Evolutionary conservation across 2,113 vertebrate species (phyloP).

Genomic region (Salvator merianae): DNA sequence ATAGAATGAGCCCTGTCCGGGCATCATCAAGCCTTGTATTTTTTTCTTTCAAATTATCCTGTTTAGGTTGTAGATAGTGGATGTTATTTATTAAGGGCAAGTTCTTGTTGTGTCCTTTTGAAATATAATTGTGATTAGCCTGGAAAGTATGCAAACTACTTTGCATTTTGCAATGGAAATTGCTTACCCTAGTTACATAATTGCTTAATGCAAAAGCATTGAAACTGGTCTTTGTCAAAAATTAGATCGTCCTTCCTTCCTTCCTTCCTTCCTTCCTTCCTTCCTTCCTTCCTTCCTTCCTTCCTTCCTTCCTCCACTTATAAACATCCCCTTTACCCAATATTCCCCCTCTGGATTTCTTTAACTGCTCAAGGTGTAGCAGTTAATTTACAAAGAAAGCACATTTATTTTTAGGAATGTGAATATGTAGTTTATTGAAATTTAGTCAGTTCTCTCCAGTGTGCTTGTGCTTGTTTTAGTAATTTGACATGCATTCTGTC

Average conservation of each 20-base stretch:
- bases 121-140: constrained; percentile 65
- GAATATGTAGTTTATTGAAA: constrained; percentile 36
- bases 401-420: constrained; percentile 31
- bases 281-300: neutral
- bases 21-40: constrained; percentile 5
- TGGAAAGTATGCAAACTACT: constrained; percentile 53
- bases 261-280: neutral
- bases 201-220: constrained; percentile 59
- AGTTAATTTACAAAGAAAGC: constrained; percentile 21
- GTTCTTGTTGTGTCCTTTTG: constrained; percentile 65
- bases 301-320: neutral
- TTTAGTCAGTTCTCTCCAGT: constrained; percentile 50
- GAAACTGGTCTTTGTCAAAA: constrained; percentile 53
- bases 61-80: constrained; percentile 66
- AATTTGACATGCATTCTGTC: constrained; percentile 20
- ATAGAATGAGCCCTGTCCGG: constrained; percentile 57
- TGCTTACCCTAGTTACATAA: constrained; percentile 41
- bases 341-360: neutral
- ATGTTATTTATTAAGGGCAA: constrained; percentile 72
- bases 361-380: constrained; percentile 11
- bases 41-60: constrained; percentile 69
- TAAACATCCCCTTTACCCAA: constrained; percentile 15
- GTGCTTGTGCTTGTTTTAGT: constrained; percentile 30
- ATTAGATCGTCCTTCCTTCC: neutral
- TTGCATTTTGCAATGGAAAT: constrained; percentile 58